Base-by-base conservation (phyloP, 92 coral and sea anemone species). In the Micromussa lordhowensis region DNA sequence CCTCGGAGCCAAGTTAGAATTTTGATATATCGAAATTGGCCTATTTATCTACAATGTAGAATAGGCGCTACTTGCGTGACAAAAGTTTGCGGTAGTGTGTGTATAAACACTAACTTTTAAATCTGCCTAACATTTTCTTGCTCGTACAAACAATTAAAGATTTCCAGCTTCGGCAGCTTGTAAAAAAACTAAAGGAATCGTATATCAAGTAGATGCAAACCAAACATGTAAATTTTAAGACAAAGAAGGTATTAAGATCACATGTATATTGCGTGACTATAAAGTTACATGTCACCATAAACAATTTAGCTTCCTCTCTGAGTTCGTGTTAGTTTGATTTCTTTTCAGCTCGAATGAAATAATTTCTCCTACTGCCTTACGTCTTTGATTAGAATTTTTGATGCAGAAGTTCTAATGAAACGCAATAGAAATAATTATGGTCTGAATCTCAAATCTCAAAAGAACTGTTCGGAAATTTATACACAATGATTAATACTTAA, bases 181-280 rank as follows among this genome's bases (percentile, higher is more conserved):
- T 0, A 35, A 32, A 73, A 18, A 5, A 3, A 71, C 16, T 34
- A 18, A 32, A 30, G 4, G 3, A 22, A 24, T 61, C 68, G 68
- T 4, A 3, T 61, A 24, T 32, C 36, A 26, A 48, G 13, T n/a
- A 28, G 38, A 14, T 10, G 1, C 8, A 77, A 77, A 44, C 34
- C 1, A 51, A 77, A 77, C 35, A 13, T 12, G 81, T 48, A 21
- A 32, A 29, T 19, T 72, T 72, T 3, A 30, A 68, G 74, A 68
- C 3, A 29, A 21, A 30, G 6, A 30, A 70, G 9, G n/a, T 34
- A 24, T 34, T 24, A 24, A 72, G 12, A 72, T 34, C 38, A 22
- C 40, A 14, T 54, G 31, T 29, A 81, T 81, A 28, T 73, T 81
- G 85, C 85, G 85, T 81, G 85, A 81, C 85, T 22, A 38, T 2